Base-by-base conservation (phyloP, 2,113 vertebrate genomes). In the Setophaga coronata region DNA sequence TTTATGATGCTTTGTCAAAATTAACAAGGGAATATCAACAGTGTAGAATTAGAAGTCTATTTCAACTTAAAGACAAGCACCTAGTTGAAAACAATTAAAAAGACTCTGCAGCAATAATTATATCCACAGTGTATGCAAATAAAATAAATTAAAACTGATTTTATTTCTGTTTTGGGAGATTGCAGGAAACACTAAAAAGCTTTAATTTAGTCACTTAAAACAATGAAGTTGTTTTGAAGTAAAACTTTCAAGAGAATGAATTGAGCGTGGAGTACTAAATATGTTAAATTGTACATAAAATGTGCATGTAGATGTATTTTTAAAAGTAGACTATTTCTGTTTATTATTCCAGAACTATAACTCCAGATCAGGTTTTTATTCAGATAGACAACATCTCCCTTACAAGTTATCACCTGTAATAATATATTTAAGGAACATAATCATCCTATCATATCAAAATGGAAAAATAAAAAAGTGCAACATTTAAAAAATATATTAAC, bases 131-230 rank as follows among this genome's bases (percentile, higher is more conserved):
- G 97, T 98, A 98, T 98, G 97, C 98, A 98, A 98, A 98, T 98
- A 98, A 98, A 98, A 98, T 98, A 98, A 98, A 98, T 98, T 98
- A 98, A 98, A 98, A 97, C 97, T 97, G 98, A 98, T 98, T 98
- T 98, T 98, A 98, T 98, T 98, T 98, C 98, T 98, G 97, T 84
- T 98, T 96, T 97, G 98, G 98, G 98, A 98, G 96, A 98, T 95
- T 91, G 91, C 96, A 97, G 92, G 90, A 97, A 98, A 97, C 93
- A 98, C 92, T 98, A 97, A 98, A 98, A 98, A 97, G 95, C 94
- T 97, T 97, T 98, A 97, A 98, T 98, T 96, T 97, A 97, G 97
- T 96, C 95, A 87, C 95, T 98, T 98, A 98, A 97, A 97, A 96
- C 88, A 96, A 90, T 97, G 97, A 97, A 97, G 95, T 97, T 97